Evolutionary conservation across 2,113 vertebrate species (phyloP).

Genomic region (Tupaia chinensis): DNA sequence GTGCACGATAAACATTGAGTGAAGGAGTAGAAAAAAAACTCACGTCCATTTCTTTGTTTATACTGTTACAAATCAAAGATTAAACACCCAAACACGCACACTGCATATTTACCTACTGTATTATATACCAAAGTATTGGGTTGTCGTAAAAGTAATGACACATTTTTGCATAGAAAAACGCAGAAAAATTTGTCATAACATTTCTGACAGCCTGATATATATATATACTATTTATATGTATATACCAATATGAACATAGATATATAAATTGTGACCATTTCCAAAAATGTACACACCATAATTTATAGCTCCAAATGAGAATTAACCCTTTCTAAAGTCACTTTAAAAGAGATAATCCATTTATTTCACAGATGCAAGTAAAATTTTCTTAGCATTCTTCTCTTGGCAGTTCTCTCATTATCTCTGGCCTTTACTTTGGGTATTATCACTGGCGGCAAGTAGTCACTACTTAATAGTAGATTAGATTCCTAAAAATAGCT

Average conservation of each 20-base stretch:
- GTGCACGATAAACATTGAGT: background rate
- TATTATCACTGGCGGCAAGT: conserved; percentile 39
- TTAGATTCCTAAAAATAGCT: conserved; percentile 40
- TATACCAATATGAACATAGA: background rate
- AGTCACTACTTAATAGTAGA: conserved; percentile 1
- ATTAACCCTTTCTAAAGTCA: background rate
- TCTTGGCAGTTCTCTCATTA: conserved; percentile 8
- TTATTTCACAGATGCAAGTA: conserved; percentile 24
- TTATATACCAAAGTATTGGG: background rate
- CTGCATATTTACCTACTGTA: background rate
- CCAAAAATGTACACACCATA: background rate
- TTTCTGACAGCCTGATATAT: background rate
- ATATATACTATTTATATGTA: background rate
- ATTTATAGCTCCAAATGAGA: conserved; percentile 10
- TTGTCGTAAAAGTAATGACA: too few relatives aligned
- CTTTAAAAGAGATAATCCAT: background rate
- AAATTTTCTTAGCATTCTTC: background rate
- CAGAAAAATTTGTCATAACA: too few relatives aligned
- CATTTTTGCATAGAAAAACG: too few relatives aligned
- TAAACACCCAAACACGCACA: background rate
- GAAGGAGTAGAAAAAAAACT: conserved; percentile 10
- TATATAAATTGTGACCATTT: background rate
- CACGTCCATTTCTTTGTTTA: conserved; percentile 4
- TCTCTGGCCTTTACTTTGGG: background rate
- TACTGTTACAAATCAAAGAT: conserved; percentile 49